Evolutionary conservation across 2,888 invertebrate genomes (phyloP).

Genomic region (Trileptium ribeirensis): DNA sequence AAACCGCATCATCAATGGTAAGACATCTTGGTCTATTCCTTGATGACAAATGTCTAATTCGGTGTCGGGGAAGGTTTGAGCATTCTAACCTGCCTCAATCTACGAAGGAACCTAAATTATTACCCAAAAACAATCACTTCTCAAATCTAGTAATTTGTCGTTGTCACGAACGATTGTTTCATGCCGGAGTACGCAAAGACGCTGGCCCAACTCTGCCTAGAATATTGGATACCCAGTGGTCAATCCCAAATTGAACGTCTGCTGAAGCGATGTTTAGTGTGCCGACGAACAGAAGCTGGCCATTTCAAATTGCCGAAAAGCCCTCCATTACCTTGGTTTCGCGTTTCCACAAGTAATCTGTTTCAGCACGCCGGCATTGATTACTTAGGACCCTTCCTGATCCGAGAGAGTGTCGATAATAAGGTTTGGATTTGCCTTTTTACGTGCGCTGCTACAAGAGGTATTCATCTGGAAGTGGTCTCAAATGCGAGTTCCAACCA

Average conservation of each 20-base stretch:
- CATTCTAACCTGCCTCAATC: neutral
- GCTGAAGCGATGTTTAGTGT: neutral
- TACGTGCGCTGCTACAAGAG: too few relatives aligned
- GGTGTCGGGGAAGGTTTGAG: too few relatives aligned
- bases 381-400: conserved; percentile 51
- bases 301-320: neutral
- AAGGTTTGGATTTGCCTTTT: conserved; percentile 50
- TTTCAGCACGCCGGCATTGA: conserved; percentile 45
- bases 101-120: neutral
- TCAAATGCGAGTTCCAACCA: too few relatives aligned
- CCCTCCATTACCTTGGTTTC: conserved; percentile 5
- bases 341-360: neutral
- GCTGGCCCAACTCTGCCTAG: neutral
- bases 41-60: too few relatives aligned
- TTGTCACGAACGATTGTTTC: neutral
- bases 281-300: neutral
- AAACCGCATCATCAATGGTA: too few relatives aligned
- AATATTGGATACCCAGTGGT: conserved; percentile 14
- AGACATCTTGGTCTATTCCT: neutral
- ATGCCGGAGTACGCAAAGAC: neutral
- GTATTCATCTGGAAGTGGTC: too few relatives aligned
- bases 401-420: too few relatives aligned
- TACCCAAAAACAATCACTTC: neutral
- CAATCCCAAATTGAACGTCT: neutral
- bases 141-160: neutral